Evolutionary conservation across 2,797 vertebrate genomes (phyloP).

Genomic region (Intellagama lesueurii): DNA sequence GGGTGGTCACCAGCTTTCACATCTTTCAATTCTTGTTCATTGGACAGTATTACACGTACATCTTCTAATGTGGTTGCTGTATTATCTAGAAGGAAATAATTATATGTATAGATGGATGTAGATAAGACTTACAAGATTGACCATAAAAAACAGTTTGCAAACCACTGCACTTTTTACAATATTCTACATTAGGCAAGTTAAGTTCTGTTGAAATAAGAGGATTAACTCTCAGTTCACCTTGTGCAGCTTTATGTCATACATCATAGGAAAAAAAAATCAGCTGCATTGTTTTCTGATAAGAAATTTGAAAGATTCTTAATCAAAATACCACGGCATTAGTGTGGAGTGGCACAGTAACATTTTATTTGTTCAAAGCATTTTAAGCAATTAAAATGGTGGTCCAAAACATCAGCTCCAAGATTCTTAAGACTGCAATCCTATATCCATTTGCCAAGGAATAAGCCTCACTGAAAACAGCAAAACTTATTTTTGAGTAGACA

Average conservation of each 20-base stretch:
- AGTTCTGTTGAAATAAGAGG: neutral
- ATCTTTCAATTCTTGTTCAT: slow-evolving; percentile 72
- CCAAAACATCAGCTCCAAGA: neutral
- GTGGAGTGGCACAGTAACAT: neutral
- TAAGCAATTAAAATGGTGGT: neutral
- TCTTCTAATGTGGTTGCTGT: slow-evolving; percentile 75
- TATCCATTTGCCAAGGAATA: neutral
- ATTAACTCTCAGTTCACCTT: too few species aligned
- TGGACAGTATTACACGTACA: slow-evolving; percentile 75
- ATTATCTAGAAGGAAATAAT: slow-evolving; percentile 45
- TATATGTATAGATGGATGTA: neutral
- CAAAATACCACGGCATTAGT: neutral
- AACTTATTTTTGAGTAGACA: neutral
- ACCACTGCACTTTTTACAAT: neutral
- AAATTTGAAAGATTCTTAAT: neutral
- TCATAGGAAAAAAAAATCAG: too few species aligned
- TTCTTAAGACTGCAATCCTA: neutral
- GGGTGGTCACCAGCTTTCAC: slow-evolving; percentile 67
- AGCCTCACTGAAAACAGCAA: neutral
- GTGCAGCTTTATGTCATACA: too few species aligned
- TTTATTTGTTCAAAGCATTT: neutral
- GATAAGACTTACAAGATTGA: neutral
- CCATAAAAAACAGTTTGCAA: slow-evolving; percentile 4
- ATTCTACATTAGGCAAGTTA: neutral
- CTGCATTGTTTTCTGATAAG: too few species aligned